phyloP scores from a whole-genome alignment of 2,113 vertebrate species.

The Cromileptes altivelis region DNA sequence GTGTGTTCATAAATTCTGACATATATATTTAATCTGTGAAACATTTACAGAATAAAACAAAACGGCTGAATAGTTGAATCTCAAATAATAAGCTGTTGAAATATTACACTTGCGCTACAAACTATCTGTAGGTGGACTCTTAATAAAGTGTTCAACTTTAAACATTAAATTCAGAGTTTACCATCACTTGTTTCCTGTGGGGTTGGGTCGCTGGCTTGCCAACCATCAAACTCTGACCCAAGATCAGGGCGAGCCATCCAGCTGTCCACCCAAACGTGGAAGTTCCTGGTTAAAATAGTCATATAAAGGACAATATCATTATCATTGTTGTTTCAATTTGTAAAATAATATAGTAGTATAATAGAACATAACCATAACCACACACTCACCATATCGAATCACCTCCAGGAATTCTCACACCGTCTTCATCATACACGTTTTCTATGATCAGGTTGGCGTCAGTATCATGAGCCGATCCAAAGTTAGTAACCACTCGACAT shows the following conservation, averaged over 20 bases:
- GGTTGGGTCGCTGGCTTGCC: constrained; percentile 93
- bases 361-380: no score
- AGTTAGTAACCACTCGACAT: constrained; percentile 92
- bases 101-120: no score
- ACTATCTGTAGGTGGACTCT: no score
- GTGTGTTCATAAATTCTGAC: no score
- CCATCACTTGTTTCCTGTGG: constrained; percentile 95
- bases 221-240: constrained; percentile 84
- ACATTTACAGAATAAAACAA: no score
- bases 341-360: not conserved
- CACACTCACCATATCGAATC: constrained; percentile 90
- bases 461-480: constrained; percentile 90
- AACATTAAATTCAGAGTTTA: constrained; percentile 59
- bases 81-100: no score
- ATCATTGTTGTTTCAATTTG: not conserved
- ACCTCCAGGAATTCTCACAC: constrained; percentile 59
- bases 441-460: constrained; percentile 92
- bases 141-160: not conserved
- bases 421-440: constrained; percentile 76
- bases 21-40: no score
- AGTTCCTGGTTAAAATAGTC: constrained; percentile 87
- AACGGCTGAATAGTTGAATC: no score
- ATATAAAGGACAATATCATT: not conserved
- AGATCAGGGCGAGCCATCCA: constrained; percentile 95
- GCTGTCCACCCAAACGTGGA: constrained; percentile 94